Evolutionary conservation across 2,888 invertebrate genomes (phyloP).

Genomic region (Torymus aiolomorphi): DNA sequence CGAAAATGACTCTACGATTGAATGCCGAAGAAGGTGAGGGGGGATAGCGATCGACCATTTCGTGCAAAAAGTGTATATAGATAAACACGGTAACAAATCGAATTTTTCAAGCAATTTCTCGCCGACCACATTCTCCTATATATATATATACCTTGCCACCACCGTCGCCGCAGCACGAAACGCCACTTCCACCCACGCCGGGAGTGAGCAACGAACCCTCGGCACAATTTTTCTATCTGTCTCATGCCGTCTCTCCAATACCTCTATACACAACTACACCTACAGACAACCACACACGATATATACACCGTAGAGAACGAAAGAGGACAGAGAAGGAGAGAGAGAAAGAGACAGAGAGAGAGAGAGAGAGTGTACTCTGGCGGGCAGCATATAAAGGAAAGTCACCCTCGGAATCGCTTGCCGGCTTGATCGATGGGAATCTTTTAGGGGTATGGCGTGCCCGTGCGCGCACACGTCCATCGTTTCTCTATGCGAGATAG

Average conservation of each 20-base stretch:
- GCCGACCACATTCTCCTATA: not conserved
- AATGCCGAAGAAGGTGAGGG: too few species aligned
- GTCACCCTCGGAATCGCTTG: conserved; percentile 30
- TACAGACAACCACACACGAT: not conserved
- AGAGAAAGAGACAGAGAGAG: too few species aligned
- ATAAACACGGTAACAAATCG: not conserved
- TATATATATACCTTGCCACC: not conserved
- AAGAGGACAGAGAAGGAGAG: too few species aligned
- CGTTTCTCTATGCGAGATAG: conserved; percentile 30
- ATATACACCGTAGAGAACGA: too few species aligned
- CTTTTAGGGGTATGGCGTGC: conserved; percentile 8
- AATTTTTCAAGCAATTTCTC: conserved; percentile 9
- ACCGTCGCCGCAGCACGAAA: too few species aligned
- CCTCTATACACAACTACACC: not conserved
- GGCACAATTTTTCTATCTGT: conserved; percentile 29
- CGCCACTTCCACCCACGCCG: too few species aligned
- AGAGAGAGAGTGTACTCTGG: too few species aligned
- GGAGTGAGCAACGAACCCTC: not conserved
- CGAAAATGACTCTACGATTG: too few species aligned
- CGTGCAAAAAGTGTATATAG: not conserved
- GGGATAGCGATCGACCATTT: too few species aligned
- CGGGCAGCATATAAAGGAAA: conserved; percentile 15
- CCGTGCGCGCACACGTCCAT: conserved; percentile 27
- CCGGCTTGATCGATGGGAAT: conserved; percentile 44
- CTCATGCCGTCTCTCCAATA: not conserved